phyloP scores from a whole-genome alignment of 2,888 invertebrate species.

The Thecophora atra region DNA sequence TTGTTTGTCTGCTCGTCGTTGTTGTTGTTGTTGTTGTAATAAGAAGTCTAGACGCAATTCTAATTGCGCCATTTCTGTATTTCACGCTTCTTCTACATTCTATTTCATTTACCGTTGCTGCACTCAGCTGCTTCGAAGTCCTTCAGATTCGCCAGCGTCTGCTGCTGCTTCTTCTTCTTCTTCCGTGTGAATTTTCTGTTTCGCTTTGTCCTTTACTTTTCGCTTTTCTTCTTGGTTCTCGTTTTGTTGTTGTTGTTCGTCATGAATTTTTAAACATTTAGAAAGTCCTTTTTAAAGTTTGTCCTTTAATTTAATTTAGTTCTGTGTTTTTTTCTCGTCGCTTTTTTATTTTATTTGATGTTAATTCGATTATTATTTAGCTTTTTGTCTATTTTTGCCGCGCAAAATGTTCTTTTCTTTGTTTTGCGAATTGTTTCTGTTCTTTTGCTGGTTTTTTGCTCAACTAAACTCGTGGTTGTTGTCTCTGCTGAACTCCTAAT shows the following conservation, averaged over 20 bases:
- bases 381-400: neutral
- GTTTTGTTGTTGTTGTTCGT: no score
- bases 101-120: slow-evolving; percentile 5
- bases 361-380: no score
- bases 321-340: no score
- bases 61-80: slow-evolving; percentile 12
- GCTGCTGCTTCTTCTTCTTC: neutral
- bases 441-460: neutral
- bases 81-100: neutral
- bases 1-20: slow-evolving; percentile 48
- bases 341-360: no score
- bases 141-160: neutral
- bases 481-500: slow-evolving; percentile 8
- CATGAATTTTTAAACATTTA: no score
- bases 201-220: no score
- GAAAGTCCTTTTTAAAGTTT: no score
- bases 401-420: no score
- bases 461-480: neutral
- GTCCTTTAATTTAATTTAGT: no score
- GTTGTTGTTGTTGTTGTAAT: slow-evolving; percentile 8
- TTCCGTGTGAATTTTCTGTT: neutral
- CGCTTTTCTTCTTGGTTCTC: no score
- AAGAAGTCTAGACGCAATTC: neutral
- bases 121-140: neutral
- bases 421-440: neutral